phyloP scores from a whole-genome alignment of 2,888 invertebrate species.

The Mythimna ferrago region DNA sequence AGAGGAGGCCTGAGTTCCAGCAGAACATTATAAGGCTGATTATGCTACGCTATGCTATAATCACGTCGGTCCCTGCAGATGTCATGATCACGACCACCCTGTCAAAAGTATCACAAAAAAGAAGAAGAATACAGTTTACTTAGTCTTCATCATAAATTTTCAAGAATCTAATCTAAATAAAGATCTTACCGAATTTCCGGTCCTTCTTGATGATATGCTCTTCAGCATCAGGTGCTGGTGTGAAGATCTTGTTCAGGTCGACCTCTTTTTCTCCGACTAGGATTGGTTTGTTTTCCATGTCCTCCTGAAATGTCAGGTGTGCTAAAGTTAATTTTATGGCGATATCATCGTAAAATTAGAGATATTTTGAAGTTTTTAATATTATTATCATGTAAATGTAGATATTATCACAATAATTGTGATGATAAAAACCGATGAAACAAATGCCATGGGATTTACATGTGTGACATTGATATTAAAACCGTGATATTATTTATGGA shows the following conservation, averaged over 20 bases:
- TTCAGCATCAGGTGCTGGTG: conserved; percentile 95
- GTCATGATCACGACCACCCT: too few relatives aligned
- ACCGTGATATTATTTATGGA: background rate
- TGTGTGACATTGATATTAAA: conserved; percentile 1
- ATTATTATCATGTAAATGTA: background rate
- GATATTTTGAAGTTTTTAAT: background rate
- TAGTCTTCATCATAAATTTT: too few relatives aligned
- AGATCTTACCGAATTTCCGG: conserved; percentile 89
- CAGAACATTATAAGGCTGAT: too few relatives aligned
- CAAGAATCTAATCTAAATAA: background rate
- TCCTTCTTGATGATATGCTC: conserved; percentile 94
- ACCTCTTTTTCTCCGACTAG: conserved; percentile 92
- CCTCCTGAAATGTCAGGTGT: conserved; percentile 86
- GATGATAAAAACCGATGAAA: background rate
- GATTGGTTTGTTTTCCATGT: conserved; percentile 91
- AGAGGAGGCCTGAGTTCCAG: too few relatives aligned
- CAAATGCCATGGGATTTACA: conserved; percentile 4
- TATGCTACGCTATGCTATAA: too few relatives aligned
- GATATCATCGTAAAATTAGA: background rate
- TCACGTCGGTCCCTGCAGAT: too few relatives aligned
- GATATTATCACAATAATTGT: conserved; percentile 5
- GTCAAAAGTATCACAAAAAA: too few relatives aligned
- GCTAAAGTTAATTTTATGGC: conserved; percentile 12
- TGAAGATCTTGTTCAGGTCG: conserved; percentile 96
- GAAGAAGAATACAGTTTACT: too few relatives aligned